Evolutionary conservation across 2,797 vertebrate species (phyloP).

Genomic region (Spea hammondii): DNA sequence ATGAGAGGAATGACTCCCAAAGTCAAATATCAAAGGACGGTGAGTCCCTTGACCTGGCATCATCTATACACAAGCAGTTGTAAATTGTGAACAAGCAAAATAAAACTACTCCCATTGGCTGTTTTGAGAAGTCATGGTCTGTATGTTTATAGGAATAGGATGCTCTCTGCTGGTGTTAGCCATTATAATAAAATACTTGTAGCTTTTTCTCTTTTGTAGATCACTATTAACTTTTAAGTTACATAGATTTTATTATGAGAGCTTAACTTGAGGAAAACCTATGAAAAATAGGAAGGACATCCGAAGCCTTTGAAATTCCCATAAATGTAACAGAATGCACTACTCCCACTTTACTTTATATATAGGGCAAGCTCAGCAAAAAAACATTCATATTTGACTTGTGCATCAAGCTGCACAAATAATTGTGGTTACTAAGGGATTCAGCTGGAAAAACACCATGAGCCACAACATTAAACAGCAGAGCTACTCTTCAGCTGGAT

Average conservation of each 20-base stretch:
- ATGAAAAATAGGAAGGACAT: neutral
- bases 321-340: constrained; percentile 11
- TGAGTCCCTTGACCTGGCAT: too few relatives aligned
- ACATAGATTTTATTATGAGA: neutral
- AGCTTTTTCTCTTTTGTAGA: too few relatives aligned
- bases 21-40: too few relatives aligned
- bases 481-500: constrained; percentile 8
- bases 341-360: constrained; percentile 15
- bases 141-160: too few relatives aligned
- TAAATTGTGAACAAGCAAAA: too few relatives aligned
- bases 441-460: neutral
- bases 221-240: neutral
- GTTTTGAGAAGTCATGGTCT: too few relatives aligned
- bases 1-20: too few relatives aligned
- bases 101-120: too few relatives aligned
- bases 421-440: neutral
- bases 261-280: neutral
- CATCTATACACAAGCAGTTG: too few relatives aligned
- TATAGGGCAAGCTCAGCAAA: neutral
- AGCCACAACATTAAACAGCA: constrained; percentile 1
- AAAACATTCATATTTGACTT: neutral
- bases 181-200: neutral
- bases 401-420: neutral
- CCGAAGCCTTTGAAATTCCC: constrained; percentile 16
- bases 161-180: neutral